A percentile compares a stretch with the other conserved stretches of the same genome.
Conservation (phyloP, 2,113 vertebrate genomes). For the Caloenas nicobarica region DNA sequence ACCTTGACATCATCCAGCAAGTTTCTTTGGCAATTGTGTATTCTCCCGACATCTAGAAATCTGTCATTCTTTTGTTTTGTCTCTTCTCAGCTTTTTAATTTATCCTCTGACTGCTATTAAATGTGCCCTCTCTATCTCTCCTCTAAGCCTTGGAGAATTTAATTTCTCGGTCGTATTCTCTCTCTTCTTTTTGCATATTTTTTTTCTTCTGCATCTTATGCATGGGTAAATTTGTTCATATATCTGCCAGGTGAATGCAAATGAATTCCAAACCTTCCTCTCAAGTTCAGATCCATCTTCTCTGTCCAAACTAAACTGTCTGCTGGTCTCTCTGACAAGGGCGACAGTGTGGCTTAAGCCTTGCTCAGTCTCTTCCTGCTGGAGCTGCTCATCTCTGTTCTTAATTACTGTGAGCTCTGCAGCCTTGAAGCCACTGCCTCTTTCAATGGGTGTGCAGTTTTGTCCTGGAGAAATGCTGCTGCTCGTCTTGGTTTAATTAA, state of each 20-base stretch:
- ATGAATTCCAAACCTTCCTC: neutral
- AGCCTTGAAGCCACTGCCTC: neutral
- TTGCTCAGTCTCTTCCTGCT: neutral
- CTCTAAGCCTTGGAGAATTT: neutral
- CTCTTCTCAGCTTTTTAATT: neutral
- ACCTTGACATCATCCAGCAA: neutral
- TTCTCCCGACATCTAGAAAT: neutral
- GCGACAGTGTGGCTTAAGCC: neutral
- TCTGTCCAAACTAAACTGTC: neutral
- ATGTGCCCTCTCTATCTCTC: neutral
- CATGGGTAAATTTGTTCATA: neutral
- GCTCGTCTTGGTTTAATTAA: constrained; percentile 29
- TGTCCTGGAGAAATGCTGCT: constrained; percentile 22
- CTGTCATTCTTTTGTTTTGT: neutral
- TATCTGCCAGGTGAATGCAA: neutral
- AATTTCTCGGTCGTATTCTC: neutral
- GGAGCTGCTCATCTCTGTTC: neutral
- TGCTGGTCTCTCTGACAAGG: neutral
- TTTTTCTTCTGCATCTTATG: neutral
- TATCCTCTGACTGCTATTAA: neutral
- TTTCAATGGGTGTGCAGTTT: neutral
- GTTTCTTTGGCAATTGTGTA: neutral
- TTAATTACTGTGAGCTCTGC: neutral
- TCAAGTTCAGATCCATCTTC: neutral
- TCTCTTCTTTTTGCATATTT: neutral